Conservation (phyloP, 2,113 vertebrate genomes). For the Echinops telfairi region DNA sequence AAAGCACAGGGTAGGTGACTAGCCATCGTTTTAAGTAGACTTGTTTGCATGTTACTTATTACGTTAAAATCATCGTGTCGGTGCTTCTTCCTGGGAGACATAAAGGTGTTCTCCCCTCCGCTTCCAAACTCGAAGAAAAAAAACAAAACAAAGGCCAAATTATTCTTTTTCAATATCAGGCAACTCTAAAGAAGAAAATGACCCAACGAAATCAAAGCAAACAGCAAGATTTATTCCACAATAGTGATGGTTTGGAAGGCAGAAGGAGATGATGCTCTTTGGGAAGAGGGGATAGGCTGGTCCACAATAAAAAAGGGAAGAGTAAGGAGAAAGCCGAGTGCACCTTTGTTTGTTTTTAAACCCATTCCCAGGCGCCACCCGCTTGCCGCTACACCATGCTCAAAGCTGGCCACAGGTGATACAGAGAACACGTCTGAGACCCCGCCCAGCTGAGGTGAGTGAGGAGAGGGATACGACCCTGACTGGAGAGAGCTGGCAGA, state of each 20-base stretch:
- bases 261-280: neutral
- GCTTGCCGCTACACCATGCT: accelerated
- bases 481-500: too few relatives aligned
- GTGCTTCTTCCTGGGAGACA: neutral
- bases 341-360: neutral
- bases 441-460: too few relatives aligned
- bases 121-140: neutral
- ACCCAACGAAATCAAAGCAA: neutral
- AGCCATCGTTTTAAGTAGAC: neutral
- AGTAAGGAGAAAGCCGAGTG: neutral
- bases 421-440: too few relatives aligned
- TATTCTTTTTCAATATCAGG: neutral
- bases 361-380: neutral
- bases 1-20: neutral
- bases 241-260: neutral
- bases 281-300: neutral
- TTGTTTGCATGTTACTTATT: neutral
- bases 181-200: neutral
- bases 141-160: neutral
- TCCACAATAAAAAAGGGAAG: too few relatives aligned
- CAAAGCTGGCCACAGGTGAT: neutral
- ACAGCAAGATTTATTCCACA: neutral
- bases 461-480: too few relatives aligned
- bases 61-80: neutral
- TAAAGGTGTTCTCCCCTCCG: neutral